A percentile compares a stretch with the other conserved stretches of the same genome.
Evolutionary conservation across 1,140 invertebrate species (phyloP).

Genomic region (Patella vulgata): DNA sequence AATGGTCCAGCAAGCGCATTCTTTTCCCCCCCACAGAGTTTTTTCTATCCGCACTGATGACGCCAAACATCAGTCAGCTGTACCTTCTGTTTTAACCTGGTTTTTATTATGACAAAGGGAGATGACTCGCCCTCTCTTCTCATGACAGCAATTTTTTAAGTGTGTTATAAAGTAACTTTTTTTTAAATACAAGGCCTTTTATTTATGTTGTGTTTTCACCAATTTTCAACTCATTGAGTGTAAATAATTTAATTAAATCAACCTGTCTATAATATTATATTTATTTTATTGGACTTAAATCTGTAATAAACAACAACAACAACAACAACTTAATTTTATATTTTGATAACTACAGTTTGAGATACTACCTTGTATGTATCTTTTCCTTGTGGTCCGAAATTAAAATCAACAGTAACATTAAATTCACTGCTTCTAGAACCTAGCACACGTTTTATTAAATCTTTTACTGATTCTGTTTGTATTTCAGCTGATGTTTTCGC

Average conservation of each 20-base stretch:
- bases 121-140: too few relatives aligned
- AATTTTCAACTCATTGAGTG: not conserved
- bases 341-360: not conserved
- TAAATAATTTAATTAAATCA: not conserved
- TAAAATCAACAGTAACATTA: slow-evolving; percentile 67
- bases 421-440: slow-evolving; percentile 68
- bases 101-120: too few relatives aligned
- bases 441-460: slow-evolving; percentile 70
- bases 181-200: too few relatives aligned
- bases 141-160: not conserved
- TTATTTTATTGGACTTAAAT: not conserved
- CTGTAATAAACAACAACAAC: slow-evolving; percentile 1
- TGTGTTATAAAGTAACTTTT: not conserved
- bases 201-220: too few relatives aligned
- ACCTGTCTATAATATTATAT: not conserved
- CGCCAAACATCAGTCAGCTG: too few relatives aligned
- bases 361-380: slow-evolving; percentile 69
- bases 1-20: too few relatives aligned
- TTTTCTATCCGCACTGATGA: too few relatives aligned
- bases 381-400: slow-evolving; percentile 66
- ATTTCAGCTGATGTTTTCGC: slow-evolving; percentile 47
- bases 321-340: not conserved
- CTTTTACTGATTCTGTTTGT: slow-evolving; percentile 70
- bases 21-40: too few relatives aligned
- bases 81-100: too few relatives aligned